A percentile compares a stretch with the other conserved stretches of the same genome.
Evolutionary conservation across 2,888 invertebrate species (phyloP).

Genomic region (Imbricaverruca yamaguchii): DNA sequence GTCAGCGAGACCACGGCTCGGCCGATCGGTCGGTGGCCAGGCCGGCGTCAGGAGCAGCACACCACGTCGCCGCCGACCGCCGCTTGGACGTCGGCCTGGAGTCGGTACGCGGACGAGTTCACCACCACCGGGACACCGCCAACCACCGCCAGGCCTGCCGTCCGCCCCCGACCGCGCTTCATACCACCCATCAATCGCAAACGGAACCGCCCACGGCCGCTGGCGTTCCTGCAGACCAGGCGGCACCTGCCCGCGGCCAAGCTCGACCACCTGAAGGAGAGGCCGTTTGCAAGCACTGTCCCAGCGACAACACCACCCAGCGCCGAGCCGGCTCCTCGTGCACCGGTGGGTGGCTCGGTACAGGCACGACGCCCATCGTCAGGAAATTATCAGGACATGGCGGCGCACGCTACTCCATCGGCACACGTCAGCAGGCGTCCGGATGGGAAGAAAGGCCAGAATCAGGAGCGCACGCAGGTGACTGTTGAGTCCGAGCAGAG

Average conservation of each 20-base stretch:
- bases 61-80: not conserved
- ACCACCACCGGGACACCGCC: not conserved
- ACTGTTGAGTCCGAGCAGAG: no score
- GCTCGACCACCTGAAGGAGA: no score
- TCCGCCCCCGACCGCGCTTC: not conserved
- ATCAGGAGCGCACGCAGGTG: no score
- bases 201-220: not conserved
- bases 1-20: not conserved
- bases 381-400: no score
- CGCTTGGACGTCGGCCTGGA: not conserved
- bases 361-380: no score
- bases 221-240: not conserved
- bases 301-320: no score
- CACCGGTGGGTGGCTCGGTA: no score
- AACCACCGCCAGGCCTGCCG: not conserved
- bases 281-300: no score
- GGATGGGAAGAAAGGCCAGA: no score
- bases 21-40: not conserved
- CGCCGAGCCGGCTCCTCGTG: no score
- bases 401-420: no score
- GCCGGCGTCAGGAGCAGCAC: not conserved
- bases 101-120: constrained; percentile 2
- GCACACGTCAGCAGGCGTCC: no score
- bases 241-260: not conserved
- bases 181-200: not conserved